A percentile compares a stretch with the other conserved stretches of the same genome.
These are phyloP conservation scores for Carollia perspicillata DNA, from an alignment of 2,113 vertebrate species.

Conservation along the genomic window DNA sequence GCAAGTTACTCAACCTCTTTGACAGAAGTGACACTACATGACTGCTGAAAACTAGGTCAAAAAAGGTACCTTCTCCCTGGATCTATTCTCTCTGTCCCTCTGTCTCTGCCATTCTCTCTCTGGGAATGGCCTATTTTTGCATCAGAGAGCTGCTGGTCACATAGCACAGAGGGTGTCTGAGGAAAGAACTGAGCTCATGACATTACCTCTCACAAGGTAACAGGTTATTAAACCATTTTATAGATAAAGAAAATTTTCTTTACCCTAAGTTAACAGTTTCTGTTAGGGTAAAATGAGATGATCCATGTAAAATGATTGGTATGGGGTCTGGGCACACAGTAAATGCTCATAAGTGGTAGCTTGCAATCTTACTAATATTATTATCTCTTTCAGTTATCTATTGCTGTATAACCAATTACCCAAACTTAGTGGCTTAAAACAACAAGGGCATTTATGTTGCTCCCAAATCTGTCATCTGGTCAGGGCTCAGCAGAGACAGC, in stretches of 20 bases:
- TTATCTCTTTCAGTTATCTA: neutral
- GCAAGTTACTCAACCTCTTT: too few species aligned
- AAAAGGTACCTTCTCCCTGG: neutral
- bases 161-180: neutral
- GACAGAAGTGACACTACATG: neutral
- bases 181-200: neutral
- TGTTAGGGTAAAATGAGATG: neutral
- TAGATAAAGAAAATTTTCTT: neutral
- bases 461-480: neutral
- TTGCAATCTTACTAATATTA: neutral
- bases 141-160: neutral
- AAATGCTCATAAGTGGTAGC: neutral
- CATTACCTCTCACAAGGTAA: neutral
- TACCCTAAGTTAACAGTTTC: neutral
- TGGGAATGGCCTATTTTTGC: neutral
- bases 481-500: neutral
- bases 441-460: neutral
- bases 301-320: neutral
- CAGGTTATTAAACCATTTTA: neutral
- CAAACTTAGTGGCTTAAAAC: neutral
- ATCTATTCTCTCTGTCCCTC: neutral
- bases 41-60: neutral
- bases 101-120: neutral
- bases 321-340: too few species aligned
- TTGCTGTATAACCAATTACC: neutral